These are phyloP conservation scores for Poecile atricapillus DNA, from an alignment of 2,113 vertebrate species.

Conservation along the genomic window DNA sequence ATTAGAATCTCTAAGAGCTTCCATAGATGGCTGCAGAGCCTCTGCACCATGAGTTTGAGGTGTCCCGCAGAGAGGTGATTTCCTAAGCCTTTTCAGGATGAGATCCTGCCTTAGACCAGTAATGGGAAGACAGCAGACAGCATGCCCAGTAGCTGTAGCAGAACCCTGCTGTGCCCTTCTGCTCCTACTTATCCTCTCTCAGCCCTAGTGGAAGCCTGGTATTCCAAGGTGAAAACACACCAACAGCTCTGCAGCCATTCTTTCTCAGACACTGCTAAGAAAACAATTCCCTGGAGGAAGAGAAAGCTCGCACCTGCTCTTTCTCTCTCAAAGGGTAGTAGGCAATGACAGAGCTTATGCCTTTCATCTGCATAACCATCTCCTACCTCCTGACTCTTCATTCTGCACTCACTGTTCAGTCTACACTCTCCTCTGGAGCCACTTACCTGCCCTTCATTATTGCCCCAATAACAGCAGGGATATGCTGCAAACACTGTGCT, in stretches of 20 bases:
- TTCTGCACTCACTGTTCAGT: neutral
- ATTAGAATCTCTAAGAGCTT: neutral
- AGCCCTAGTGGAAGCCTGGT: neutral
- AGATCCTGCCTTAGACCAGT: neutral
- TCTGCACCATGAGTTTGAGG: neutral
- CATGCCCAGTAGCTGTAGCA: accelerated
- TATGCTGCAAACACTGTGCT: neutral
- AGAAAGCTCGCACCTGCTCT: neutral
- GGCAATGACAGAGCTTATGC: neutral
- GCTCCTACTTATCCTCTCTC: neutral
- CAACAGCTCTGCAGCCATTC: neutral
- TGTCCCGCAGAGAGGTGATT: neutral
- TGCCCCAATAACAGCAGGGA: neutral
- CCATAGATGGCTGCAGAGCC: neutral
- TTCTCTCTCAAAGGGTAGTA: neutral
- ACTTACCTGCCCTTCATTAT: neutral
- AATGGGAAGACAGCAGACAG: neutral
- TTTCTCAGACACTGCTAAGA: neutral
- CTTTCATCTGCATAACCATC: neutral
- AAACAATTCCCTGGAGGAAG: neutral
- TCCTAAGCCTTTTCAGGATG: neutral
- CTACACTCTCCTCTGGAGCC: neutral
- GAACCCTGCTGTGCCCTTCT: neutral
- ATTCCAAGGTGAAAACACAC: neutral
- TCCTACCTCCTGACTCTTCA: neutral